Evolutionary conservation across 2,888 invertebrate genomes (phyloP).

Genomic region (Mimachlamys varia): DNA sequence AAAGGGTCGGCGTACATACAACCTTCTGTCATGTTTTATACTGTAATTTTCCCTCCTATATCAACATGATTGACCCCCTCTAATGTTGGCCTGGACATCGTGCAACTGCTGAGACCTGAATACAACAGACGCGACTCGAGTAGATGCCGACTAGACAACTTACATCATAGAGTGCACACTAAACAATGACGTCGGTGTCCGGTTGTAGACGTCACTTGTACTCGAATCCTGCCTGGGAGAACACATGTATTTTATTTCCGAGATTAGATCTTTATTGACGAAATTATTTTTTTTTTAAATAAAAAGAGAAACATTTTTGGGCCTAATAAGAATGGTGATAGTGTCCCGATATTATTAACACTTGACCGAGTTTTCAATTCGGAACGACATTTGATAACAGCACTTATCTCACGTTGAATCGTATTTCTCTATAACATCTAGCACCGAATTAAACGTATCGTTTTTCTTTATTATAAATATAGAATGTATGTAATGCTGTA

Average conservation of each 20-base stretch:
- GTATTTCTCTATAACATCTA: background rate
- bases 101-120: too few species aligned
- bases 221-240: background rate
- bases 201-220: background rate
- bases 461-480: background rate
- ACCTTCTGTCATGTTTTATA: too few species aligned
- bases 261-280: background rate
- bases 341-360: background rate
- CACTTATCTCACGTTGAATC: background rate
- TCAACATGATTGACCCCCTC: too few species aligned
- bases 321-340: background rate
- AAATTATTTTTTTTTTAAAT: background rate
- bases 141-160: background rate
- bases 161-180: background rate
- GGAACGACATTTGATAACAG: background rate
- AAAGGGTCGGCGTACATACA: too few species aligned
- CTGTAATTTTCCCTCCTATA: too few species aligned
- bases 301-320: background rate
- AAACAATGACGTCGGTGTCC: background rate
- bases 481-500: background rate
- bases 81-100: too few species aligned
- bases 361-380: background rate
- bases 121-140: too few species aligned
- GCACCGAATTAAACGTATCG: background rate
- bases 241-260: background rate